Evolutionary conservation across 2,797 vertebrate species (phyloP).

Genomic region (Sebastes baramenuke): DNA sequence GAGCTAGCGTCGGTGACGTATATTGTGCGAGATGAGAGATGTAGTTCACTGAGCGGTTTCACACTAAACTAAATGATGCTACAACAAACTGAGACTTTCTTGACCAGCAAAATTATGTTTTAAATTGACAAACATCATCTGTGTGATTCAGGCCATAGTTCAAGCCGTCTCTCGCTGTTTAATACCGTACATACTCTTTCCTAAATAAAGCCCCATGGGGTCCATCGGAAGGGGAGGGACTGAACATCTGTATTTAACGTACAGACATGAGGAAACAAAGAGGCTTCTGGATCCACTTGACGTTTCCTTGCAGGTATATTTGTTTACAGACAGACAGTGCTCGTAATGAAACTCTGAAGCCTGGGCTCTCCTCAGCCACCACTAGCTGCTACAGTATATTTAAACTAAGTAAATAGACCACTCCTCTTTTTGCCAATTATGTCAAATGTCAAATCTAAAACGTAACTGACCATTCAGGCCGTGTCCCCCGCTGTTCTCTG

Average conservation of each 20-base stretch:
- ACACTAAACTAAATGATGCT: too few species aligned
- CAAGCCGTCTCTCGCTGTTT: rapidly evolving
- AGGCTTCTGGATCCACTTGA: not conserved
- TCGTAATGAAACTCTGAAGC: not conserved
- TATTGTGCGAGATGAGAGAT: too few species aligned
- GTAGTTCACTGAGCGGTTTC: too few species aligned
- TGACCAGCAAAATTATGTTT: too few species aligned
- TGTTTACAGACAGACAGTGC: too few species aligned
- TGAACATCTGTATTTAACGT: not conserved
- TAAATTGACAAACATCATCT: too few species aligned
- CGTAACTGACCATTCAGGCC: constrained; percentile 14
- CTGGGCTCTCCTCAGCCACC: not conserved
- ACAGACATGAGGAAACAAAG: not conserved
- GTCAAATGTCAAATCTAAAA: constrained; percentile 56
- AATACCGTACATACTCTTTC: too few species aligned
- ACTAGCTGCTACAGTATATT: not conserved
- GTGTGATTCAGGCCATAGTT: too few species aligned
- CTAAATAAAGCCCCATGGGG: rapidly evolving
- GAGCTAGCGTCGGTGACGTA: too few species aligned
- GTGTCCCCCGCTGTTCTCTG: constrained; percentile 25
- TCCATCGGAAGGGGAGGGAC: too few species aligned
- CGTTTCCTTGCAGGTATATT: not conserved
- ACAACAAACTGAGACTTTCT: too few species aligned
- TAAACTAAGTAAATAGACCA: not conserved
- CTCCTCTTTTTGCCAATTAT: constrained; percentile 26